A percentile compares a stretch with the other conserved stretches of the same genome.
phyloP scores from a whole-genome alignment of 1,140 invertebrate species.

The Heterodera carotae region DNA sequence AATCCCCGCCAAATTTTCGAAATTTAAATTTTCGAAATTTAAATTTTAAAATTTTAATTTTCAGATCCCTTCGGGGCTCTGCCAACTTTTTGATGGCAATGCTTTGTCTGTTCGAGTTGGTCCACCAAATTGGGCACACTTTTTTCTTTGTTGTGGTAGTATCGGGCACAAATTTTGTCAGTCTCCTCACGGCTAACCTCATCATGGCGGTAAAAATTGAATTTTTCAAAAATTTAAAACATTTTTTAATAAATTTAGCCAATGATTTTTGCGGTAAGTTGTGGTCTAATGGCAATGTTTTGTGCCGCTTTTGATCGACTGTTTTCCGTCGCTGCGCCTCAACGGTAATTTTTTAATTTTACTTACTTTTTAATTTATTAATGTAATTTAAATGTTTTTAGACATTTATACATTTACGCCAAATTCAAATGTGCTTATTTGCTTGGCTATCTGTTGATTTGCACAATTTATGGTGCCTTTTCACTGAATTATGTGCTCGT shows the following conservation, averaged over 20 bases:
- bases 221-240: not conserved
- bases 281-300: slow-evolving; percentile 1
- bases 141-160: no score
- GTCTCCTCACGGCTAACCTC: not conserved
- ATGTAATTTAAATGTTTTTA: not conserved
- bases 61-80: slow-evolving; percentile 18
- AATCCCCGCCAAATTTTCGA: not conserved
- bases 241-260: not conserved
- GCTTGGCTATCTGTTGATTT: not conserved
- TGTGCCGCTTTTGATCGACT: slow-evolving; percentile 15
- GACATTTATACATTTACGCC: not conserved
- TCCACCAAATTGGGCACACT: no score
- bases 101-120: slow-evolving; percentile 20
- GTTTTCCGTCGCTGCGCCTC: slow-evolving; percentile 18
- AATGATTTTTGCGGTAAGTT: not conserved
- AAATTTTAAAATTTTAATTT: not conserved
- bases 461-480: slow-evolving; percentile 10
- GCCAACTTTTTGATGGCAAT: slow-evolving; percentile 29
- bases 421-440: slow-evolving; percentile 15
- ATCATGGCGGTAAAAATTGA: not conserved
- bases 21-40: not conserved
- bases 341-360: not conserved
- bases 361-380: no score
- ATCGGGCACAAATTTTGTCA: no score
- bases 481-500: slow-evolving; percentile 1